Percentiles rank a stretch among this genome's conserved stretches.
These are phyloP conservation scores for Cynodonichthys magdalenae DNA, from an alignment of 2,797 vertebrate species.

Conservation along the genomic window DNA sequence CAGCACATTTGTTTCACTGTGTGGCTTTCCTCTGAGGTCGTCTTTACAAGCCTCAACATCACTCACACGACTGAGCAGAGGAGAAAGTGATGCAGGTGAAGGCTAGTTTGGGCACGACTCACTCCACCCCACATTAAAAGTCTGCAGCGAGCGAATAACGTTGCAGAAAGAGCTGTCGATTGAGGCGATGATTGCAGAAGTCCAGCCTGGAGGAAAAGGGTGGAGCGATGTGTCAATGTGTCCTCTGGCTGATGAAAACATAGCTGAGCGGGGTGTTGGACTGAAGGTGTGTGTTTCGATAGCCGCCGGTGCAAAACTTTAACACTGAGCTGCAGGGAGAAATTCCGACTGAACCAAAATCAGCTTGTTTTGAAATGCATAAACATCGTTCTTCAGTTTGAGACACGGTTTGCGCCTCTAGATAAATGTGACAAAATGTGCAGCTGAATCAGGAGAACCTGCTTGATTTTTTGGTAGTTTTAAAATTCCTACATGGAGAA, in stretches of 20 bases:
- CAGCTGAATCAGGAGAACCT: no score
- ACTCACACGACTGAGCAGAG: background rate
- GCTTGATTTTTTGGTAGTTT: no score
- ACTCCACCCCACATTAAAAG: conserved; percentile 4
- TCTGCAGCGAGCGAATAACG: background rate
- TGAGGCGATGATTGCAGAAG: conserved; percentile 18
- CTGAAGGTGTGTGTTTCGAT: background rate
- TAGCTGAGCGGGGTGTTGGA: conserved; percentile 1
- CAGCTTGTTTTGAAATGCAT: background rate
- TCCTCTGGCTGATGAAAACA: conserved; percentile 19
- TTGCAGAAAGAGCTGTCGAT: conserved; percentile 43
- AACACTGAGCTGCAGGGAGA: background rate
- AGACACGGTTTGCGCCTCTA: no score
- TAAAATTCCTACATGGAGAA: no score
- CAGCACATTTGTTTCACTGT: background rate
- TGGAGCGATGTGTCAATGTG: conserved; percentile 21
- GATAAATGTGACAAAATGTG: no score
- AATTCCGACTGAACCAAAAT: background rate
- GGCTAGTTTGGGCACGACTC: conserved; percentile 44
- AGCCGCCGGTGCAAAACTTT: no score
- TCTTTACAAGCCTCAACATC: conserved; percentile 21
- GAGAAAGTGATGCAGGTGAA: conserved; percentile 51
- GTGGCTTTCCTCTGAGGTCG: background rate
- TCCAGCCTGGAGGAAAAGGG: conserved; percentile 44
- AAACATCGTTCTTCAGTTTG: no score